Evolutionary conservation across 2,888 invertebrate species (phyloP).

Genomic region (Scotopteryx bipunctaria): DNA sequence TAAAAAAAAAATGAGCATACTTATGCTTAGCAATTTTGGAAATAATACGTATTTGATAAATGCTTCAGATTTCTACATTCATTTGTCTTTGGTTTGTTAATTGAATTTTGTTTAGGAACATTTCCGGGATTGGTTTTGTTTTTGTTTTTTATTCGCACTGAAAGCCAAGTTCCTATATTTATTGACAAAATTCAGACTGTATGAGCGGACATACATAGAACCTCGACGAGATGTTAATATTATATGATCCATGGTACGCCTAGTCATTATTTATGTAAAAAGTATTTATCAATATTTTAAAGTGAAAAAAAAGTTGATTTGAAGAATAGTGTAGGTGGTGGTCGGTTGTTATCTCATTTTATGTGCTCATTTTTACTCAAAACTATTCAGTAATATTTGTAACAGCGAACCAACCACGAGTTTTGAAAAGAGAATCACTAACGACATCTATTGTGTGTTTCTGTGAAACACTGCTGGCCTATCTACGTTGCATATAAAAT

Average conservation of each 20-base stretch:
- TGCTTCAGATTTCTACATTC: conserved; percentile 59
- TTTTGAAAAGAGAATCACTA: background rate
- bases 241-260: conserved; percentile 76
- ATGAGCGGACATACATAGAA: conserved; percentile 49
- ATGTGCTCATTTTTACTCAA: conserved; percentile 50
- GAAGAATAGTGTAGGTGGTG: conserved; percentile 55
- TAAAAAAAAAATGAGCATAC: conserved; percentile 54
- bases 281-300: conserved; percentile 67
- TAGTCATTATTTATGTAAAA: conserved; percentile 80
- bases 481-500: background rate
- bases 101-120: conserved; percentile 37
- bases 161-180: conserved; percentile 80
- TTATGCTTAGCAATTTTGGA: conserved; percentile 65
- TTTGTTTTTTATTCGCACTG: conserved; percentile 65
- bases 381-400: conserved; percentile 23
- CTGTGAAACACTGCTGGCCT: background rate
- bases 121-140: conserved; percentile 38
- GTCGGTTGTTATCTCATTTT: conserved; percentile 49
- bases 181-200: conserved; percentile 56
- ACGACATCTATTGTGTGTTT: background rate
- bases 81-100: conserved; percentile 38
- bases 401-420: conserved; percentile 7
- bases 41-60: conserved; percentile 53
- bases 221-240: conserved; percentile 48
- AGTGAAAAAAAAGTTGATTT: conserved; percentile 57